Evolutionary conservation across 2,797 vertebrate genomes (phyloP), one percentile per base, ranked within the genome.

Genomic region (Trachurus trachurus): DNA sequence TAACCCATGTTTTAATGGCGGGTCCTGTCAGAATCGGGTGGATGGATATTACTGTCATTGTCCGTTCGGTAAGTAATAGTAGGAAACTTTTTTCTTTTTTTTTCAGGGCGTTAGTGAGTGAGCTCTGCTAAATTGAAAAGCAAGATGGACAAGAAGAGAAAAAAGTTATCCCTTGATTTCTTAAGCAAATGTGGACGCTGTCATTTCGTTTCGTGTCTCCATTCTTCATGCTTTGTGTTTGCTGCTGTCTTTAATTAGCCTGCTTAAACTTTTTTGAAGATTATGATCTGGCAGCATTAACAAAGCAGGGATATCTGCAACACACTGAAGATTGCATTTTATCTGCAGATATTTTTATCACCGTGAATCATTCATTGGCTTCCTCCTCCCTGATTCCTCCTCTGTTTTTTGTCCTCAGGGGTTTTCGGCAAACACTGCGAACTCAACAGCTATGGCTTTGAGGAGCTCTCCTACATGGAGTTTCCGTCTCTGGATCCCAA

Each of bases 371-470:
- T 84, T 84, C 66, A 63, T 82, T n/a, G 70, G 61, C 74, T 81
- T 80, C 71, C 76, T 34, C 31, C 31, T 76, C 56, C 62, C 68
- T 87, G 54, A 89, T 74, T 85, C 60, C n/a, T 70, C 74, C 31
- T 40, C 68, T 69, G 10, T 58, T 74, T 73, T 89, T 71, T 62
- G 65, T 89, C 82, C 80, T 80, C 93, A 99, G 98, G 98, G 87
- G 98, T 99, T 90, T 99, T 99, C 89, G 98, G 98, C 74, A 99
- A 99, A 85, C 98, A 99, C 85, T 99, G 98, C 19, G 98, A 99
- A 81, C 93, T 99, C 74, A 99, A 98, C 92, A 99, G 98, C 80
- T 99, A 99, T 0, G 98, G 98, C 29, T 99, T 99, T 82, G 97
- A 98, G 88, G 98, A 99, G 90, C 68, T 99, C 29, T 99, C 98